Evolutionary conservation across 2,888 invertebrate genomes (phyloP).

Genomic region (Villa cingulata): DNA sequence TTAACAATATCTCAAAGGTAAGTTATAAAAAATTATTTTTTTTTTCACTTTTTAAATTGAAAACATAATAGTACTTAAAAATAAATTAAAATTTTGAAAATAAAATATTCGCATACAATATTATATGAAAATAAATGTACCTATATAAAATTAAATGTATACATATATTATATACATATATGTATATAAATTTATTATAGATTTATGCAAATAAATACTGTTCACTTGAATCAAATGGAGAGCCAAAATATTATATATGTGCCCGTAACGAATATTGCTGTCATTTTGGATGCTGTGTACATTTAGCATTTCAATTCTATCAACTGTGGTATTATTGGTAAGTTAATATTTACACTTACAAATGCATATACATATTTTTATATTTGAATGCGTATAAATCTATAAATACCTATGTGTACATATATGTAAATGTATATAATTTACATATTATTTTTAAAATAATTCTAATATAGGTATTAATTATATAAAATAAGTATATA

Average conservation of each 20-base stretch:
- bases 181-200: slow-evolving; percentile 6
- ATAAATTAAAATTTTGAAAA: no score
- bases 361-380: no score
- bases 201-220: slow-evolving; percentile 29
- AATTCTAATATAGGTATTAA: no score
- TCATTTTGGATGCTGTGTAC: slow-evolving; percentile 40
- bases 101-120: no score
- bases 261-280: slow-evolving; percentile 41
- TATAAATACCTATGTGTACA: neutral
- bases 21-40: no score
- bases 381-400: neutral
- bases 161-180: no score
- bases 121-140: no score
- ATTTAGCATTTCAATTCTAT: slow-evolving; percentile 40
- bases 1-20: neutral
- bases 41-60: no score
- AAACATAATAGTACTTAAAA: no score
- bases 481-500: no score
- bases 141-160: no score
- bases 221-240: slow-evolving; percentile 36
- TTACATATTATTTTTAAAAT: no score
- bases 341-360: slow-evolving; percentile 12
- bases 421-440: neutral
- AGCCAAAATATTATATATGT: slow-evolving; percentile 38
- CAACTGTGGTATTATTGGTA: slow-evolving; percentile 46